Conservation (phyloP, 1,140 invertebrate genomes). For the Drosophila orosa region DNA sequence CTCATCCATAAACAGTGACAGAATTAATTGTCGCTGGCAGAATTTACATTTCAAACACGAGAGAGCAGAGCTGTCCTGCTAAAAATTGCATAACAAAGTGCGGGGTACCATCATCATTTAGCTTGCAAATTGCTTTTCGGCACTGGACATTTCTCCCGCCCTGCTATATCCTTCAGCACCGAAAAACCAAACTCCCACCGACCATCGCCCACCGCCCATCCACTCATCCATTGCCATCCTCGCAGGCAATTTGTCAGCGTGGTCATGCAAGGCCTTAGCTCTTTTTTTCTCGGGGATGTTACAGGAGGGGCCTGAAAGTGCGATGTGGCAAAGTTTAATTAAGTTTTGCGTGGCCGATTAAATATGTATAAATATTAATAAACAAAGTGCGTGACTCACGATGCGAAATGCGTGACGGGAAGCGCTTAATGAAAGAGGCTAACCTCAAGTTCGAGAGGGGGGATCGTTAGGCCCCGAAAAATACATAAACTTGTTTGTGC, state of each 20-base stretch:
- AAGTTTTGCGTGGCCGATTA: constrained; percentile 56
- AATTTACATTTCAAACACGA: constrained; percentile 48
- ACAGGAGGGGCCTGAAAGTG: constrained; percentile 5
- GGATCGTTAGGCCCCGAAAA: constrained; percentile 5
- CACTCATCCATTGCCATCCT: constrained; percentile 20
- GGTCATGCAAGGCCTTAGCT: constrained; percentile 32
- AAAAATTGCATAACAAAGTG: constrained; percentile 58
- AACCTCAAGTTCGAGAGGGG: neutral
- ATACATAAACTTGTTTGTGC: constrained; percentile 6
- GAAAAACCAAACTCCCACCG: neutral
- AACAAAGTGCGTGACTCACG: constrained; percentile 33
- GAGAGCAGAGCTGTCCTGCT: constrained; percentile 22
- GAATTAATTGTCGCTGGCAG: constrained; percentile 46
- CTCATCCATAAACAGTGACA: constrained; percentile 5
- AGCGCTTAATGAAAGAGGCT: constrained; percentile 2
- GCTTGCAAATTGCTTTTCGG: constrained; percentile 59
- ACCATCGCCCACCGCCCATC: neutral
- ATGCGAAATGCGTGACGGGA: constrained; percentile 6
- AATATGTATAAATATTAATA: constrained; percentile 63
- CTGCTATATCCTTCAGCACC: neutral
- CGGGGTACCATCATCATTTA: constrained; percentile 43
- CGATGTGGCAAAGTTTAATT: constrained; percentile 53
- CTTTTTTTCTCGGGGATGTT: constrained; percentile 12
- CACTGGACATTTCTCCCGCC: constrained; percentile 16
- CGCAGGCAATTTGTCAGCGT: constrained; percentile 50